Base-by-base conservation (phyloP, 2,888 invertebrate species). In the Noctua comes region DNA sequence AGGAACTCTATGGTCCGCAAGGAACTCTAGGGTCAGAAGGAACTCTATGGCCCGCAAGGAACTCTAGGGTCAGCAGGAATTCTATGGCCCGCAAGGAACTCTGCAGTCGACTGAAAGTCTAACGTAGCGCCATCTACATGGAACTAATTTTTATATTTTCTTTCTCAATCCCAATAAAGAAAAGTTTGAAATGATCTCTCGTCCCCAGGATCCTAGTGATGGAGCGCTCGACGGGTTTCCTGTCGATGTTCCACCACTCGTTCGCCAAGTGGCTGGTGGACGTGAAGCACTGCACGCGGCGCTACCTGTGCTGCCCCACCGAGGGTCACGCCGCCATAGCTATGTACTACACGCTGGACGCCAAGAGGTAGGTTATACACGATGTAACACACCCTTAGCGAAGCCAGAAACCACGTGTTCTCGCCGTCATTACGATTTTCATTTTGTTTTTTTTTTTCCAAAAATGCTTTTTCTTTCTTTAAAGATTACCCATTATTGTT, bases 261-360 rank as follows among this genome's bases (percentile, higher is more conserved):
- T 99, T 99, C 94, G 98, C 99, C 43, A 98, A 98, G 92, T 99
- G 99, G 99, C 96, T 99, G 87, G 96, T 99, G 75, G 99, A 99
- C 94, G 99, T 99, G n/a, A 99, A 99, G 95, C 99, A 99, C 92
- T 99, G 99, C 94, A 99, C 99, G 3, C 98, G 99, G 88, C 98
- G 99, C 89, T 99, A 99, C 95, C 97, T 99, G 85, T 99, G 99
- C 94, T 98, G 98, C 87, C 98, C 98, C 16, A 97, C 98, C 73
- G 98, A 99, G 89, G 99, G 99, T 0, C 99, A 99, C 94, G 98
- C 98, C 18, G 98, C 98, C 93, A 97, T 99, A 64, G 98, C 98
- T 36, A 98, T 99, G 98, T 98, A 98, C 91, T 98, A 98, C 96
- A 97, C 98, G 72, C 95, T 98, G 70, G 97, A 98, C 40, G 98